phyloP scores from a whole-genome alignment of 2,113 vertebrate species.

The Thamnophis sirtalis region DNA sequence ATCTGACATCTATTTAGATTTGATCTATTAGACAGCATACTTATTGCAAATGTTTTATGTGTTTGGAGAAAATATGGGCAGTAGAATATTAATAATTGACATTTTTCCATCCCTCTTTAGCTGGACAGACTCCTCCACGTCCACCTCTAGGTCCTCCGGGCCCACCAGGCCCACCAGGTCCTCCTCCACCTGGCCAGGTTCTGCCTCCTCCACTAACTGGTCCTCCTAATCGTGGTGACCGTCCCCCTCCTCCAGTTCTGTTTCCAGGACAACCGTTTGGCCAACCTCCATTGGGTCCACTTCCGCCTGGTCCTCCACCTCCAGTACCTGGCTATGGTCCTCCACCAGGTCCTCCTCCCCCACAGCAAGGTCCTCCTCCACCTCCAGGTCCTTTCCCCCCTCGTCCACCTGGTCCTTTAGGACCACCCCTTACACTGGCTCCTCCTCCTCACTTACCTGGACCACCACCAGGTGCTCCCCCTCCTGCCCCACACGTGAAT shows the following conservation, averaged over 20 bases:
- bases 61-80: not conserved
- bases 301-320: slow-evolving; percentile 94
- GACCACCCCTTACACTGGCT: slow-evolving; percentile 90
- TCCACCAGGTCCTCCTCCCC: slow-evolving; percentile 91
- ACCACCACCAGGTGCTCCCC: slow-evolving; percentile 93
- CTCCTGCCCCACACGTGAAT: slow-evolving; percentile 96
- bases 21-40: not conserved
- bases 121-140: slow-evolving; percentile 92
- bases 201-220: slow-evolving; percentile 88
- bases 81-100: slow-evolving; percentile 38
- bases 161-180: slow-evolving; percentile 90
- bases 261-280: slow-evolving; percentile 96
- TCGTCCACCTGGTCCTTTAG: slow-evolving; percentile 90
- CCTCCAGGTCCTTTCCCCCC: slow-evolving; percentile 93
- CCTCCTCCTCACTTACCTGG: slow-evolving; percentile 96
- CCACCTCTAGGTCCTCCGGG: slow-evolving; percentile 92
- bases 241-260: slow-evolving; percentile 93
- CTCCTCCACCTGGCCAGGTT: slow-evolving; percentile 93
- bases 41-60: not conserved
- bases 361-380: slow-evolving; percentile 90
- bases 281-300: slow-evolving; percentile 90
- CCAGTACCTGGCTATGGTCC: slow-evolving; percentile 90
- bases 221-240: slow-evolving; percentile 92
- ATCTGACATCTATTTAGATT: not conserved
- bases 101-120: slow-evolving; percentile 57